Evolutionary conservation across 2,113 vertebrate genomes (phyloP).

Genomic region (Prochilodus magdalenae): DNA sequence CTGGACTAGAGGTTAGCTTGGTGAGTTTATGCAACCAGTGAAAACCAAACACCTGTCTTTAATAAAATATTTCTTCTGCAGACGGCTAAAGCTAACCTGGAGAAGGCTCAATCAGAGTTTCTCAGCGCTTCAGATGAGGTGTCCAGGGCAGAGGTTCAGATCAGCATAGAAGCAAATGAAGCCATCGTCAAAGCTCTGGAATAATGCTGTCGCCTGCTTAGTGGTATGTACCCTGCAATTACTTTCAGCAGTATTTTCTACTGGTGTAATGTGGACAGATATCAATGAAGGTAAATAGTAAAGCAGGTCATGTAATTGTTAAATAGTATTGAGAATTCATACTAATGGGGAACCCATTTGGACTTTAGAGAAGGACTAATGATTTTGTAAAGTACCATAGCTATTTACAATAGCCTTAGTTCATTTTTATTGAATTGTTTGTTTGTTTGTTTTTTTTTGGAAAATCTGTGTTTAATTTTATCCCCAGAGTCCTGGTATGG

Average conservation of each 20-base stretch:
- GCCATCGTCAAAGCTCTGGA: conserved; percentile 95
- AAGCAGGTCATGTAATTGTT: too few species aligned
- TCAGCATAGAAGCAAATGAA: conserved; percentile 91
- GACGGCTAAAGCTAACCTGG: conserved; percentile 90
- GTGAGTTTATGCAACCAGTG: background rate
- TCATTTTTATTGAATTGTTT: too few species aligned
- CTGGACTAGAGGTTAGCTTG: too few species aligned
- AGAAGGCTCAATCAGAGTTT: conserved; percentile 87
- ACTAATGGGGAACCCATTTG: too few species aligned
- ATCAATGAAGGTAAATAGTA: too few species aligned
- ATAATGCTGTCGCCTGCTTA: conserved; percentile 62
- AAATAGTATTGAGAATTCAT: too few species aligned
- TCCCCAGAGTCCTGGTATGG: too few species aligned
- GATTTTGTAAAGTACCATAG: too few species aligned
- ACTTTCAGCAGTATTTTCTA: background rate
- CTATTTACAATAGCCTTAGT: too few species aligned
- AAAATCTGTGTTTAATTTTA: too few species aligned
- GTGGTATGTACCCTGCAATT: conserved; percentile 59
- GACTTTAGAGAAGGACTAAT: too few species aligned
- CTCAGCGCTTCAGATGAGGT: conserved; percentile 77
- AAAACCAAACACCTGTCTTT: background rate
- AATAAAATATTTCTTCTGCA: conserved; percentile 57
- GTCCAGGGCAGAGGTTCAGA: conserved; percentile 84
- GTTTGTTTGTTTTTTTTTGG: too few species aligned
- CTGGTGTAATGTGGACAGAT: background rate